phyloP scores from a whole-genome alignment of 2,113 vertebrate species.

The Phalacrocorax pelagicus region DNA sequence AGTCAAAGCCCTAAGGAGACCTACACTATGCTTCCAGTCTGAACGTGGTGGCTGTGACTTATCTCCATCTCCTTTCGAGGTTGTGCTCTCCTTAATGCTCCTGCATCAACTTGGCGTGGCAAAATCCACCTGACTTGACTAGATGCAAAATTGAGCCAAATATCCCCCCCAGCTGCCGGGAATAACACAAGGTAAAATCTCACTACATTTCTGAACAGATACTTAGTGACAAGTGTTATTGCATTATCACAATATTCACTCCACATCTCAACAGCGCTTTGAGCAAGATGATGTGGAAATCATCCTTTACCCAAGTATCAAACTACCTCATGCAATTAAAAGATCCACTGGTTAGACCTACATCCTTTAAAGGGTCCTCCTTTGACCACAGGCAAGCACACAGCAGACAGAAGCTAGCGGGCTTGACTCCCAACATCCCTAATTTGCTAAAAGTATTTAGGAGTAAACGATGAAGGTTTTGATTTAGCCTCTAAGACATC shows the following conservation, averaged over 20 bases:
- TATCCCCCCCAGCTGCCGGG: background rate
- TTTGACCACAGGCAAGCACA: background rate
- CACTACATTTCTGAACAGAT: background rate
- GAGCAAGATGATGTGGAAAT: background rate
- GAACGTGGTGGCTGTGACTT: background rate
- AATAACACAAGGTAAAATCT: background rate
- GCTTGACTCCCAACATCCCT: background rate
- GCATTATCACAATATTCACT: background rate
- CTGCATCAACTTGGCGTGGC: background rate
- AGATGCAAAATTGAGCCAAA: background rate
- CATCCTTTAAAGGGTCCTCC: background rate
- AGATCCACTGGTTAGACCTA: background rate
- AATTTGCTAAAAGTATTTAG: background rate
- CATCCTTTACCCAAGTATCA: background rate
- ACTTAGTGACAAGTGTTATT: background rate
- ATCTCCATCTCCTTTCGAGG: background rate
- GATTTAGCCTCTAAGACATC: background rate
- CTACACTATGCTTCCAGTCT: background rate
- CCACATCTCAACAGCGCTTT: background rate
- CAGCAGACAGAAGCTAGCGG: background rate
- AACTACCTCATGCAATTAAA: background rate
- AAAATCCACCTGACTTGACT: background rate
- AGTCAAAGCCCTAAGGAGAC: background rate
- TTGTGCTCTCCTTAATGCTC: background rate
- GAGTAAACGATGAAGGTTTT: background rate